Evolutionary conservation across 92 coral and sea anemone species (phyloP).

Genomic region (Umimayanthus chanpuru): DNA sequence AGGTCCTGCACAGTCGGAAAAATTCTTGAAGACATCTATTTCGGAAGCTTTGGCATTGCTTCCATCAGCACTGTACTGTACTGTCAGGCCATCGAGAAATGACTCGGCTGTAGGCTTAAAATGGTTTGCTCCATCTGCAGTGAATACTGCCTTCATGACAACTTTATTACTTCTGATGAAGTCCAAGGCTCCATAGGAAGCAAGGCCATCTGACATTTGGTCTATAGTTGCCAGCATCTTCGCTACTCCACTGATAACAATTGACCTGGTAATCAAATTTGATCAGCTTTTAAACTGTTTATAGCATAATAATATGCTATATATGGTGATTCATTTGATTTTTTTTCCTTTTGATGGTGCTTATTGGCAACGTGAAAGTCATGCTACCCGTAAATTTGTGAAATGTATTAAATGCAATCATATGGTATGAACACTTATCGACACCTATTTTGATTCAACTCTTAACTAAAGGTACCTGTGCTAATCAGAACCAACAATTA

Average conservation of each 20-base stretch:
- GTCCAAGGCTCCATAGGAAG: slow-evolving; percentile 32
- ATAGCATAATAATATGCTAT: too few species aligned
- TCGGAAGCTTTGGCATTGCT: slow-evolving; percentile 55
- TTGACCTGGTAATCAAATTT: slow-evolving; percentile 15
- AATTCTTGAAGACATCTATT: slow-evolving; percentile 10
- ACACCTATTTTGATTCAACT: too few species aligned
- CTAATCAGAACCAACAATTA: too few species aligned
- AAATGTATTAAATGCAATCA: too few species aligned
- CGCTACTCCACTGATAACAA: slow-evolving; percentile 44
- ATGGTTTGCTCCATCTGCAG: slow-evolving; percentile 63
- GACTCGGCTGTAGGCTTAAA: slow-evolving; percentile 60
- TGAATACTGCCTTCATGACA: slow-evolving; percentile 62
- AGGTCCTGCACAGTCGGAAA: too few species aligned
- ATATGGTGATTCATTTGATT: too few species aligned
- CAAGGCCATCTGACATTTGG: slow-evolving; percentile 49
- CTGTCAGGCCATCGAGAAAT: slow-evolving; percentile 60
- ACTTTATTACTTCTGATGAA: slow-evolving; percentile 47
- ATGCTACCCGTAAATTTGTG: too few species aligned
- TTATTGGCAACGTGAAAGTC: too few species aligned
- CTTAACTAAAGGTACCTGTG: too few species aligned
- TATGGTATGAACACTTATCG: too few species aligned
- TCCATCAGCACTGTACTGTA: slow-evolving; percentile 64
- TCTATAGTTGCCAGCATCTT: slow-evolving; percentile 48
- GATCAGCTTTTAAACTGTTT: too few species aligned
- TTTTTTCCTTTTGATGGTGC: too few species aligned